phyloP scores from a whole-genome alignment of 2,888 invertebrate genomes.

The Deilephila elpenor region DNA sequence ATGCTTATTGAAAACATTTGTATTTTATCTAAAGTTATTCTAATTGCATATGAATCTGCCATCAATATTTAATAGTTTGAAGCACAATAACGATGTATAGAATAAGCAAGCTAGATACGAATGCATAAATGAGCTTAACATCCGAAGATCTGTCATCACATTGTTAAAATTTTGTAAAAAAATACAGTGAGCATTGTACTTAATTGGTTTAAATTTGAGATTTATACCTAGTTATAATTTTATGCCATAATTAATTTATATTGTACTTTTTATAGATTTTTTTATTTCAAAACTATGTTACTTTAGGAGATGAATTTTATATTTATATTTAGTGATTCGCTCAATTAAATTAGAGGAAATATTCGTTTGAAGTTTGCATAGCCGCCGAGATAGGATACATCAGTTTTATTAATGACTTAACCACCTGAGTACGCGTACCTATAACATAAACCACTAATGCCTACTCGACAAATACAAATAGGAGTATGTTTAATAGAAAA shows the following conservation, averaged over 20 bases:
- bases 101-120: slow-evolving; percentile 28
- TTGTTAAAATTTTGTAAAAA: slow-evolving; percentile 5
- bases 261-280: slow-evolving; percentile 70
- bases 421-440: slow-evolving; percentile 29
- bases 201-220: slow-evolving; percentile 73
- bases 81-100: slow-evolving; percentile 30
- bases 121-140: slow-evolving; percentile 27
- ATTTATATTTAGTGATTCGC: slow-evolving; percentile 71
- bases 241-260: slow-evolving; percentile 84
- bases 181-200: slow-evolving; percentile 73
- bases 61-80: slow-evolving; percentile 25
- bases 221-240: slow-evolving; percentile 73
- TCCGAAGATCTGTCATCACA: slow-evolving; percentile 38
- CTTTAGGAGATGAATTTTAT: slow-evolving; percentile 56
- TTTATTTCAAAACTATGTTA: slow-evolving; percentile 61
- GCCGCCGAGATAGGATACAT: slow-evolving; percentile 16
- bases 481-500: slow-evolving; percentile 13
- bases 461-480: slow-evolving; percentile 25
- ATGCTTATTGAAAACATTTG: slow-evolving; percentile 8
- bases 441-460: slow-evolving; percentile 25
- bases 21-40: slow-evolving; percentile 13
- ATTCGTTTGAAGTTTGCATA: slow-evolving; percentile 19
- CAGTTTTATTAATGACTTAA: slow-evolving; percentile 28
- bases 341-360: slow-evolving; percentile 67
- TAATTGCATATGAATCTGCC: slow-evolving; percentile 19